Conservation (phyloP, 2,113 vertebrate genomes). For the Heterochromis multidens region DNA sequence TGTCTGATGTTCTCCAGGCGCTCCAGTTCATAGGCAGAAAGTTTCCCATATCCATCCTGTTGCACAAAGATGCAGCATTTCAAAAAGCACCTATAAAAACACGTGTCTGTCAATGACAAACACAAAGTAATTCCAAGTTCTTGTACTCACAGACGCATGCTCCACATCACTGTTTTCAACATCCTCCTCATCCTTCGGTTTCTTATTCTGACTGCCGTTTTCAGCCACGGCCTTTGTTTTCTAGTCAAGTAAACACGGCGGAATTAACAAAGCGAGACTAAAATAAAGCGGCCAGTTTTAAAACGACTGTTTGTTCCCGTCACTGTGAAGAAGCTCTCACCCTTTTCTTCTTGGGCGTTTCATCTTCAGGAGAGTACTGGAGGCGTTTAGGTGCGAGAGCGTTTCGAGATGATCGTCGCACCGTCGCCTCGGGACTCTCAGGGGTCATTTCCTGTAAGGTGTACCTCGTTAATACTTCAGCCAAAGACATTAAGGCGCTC, state of each 20-base stretch:
- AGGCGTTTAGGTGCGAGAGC: conserved; percentile 22
- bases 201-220: background rate
- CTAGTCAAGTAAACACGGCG: background rate
- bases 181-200: background rate
- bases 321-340: background rate
- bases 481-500: no score
- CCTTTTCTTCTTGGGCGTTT: background rate
- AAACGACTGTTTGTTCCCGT: background rate
- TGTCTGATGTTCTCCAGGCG: conserved; percentile 72
- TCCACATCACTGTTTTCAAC: conserved; percentile 20
- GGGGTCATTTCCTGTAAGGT: conserved; percentile 26
- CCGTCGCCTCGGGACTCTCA: background rate
- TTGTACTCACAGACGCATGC: background rate
- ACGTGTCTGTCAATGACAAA: background rate
- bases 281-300: background rate
- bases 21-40: conserved; percentile 71
- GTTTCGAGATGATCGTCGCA: conserved; percentile 5
- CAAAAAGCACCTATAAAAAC: background rate
- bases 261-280: background rate
- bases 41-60: conserved; percentile 17
- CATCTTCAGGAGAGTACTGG: background rate
- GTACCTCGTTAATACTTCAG: background rate
- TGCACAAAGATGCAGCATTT: background rate
- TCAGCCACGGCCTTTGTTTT: background rate
- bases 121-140: background rate